Evolutionary conservation across 2,888 invertebrate genomes (phyloP), one percentile per base, ranked within the genome.

Genomic region (Lysandra bellargus): DNA sequence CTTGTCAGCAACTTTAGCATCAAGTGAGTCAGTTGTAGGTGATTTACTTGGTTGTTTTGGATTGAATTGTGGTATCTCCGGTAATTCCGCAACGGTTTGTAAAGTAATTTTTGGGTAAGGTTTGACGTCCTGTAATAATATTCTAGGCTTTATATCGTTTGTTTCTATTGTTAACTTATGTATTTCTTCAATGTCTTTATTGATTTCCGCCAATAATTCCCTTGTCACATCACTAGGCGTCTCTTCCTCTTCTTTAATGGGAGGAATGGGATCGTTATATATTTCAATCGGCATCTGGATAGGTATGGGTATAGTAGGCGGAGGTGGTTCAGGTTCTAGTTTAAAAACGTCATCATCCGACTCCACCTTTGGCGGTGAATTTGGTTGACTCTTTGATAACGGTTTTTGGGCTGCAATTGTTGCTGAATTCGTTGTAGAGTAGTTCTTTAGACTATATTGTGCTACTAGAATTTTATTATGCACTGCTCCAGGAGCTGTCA

Each of bases 51-150:
- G 81, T 81, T 88, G 89, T 83, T 92, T 95, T 6, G 91, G 85
- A 82, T 93, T 94, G 81, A 95, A 96, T 83, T 95, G 95, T 23
- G 96, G 96, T 85, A 96, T 96, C 85, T 95, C 95, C 12, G 96
- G 96, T 81, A 96, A 84, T 83, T 96, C 96, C 61, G 96, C 95
- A 9, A 96, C 95, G 17, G 95, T 95, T 86, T 96, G 96, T 53
- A 96, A 89, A 7, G 96, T 96, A 40, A 96, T 96, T 88, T 95
- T 95, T 2, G 95, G 93, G 82, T 95, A 94, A 6, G 94, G 95
- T 83, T 95, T 95, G 1, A 92, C 89, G 82, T 95, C 95, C 88
- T 95, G 95, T 69, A 95, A 83, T n/a, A 95, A 84, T 2, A 93
- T 88, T 79, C 92, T 87, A 2, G 94, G 91, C 85, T 90, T 90